Conservation (phyloP, 1,140 invertebrate species). For the Zelostemma sp. region DNA sequence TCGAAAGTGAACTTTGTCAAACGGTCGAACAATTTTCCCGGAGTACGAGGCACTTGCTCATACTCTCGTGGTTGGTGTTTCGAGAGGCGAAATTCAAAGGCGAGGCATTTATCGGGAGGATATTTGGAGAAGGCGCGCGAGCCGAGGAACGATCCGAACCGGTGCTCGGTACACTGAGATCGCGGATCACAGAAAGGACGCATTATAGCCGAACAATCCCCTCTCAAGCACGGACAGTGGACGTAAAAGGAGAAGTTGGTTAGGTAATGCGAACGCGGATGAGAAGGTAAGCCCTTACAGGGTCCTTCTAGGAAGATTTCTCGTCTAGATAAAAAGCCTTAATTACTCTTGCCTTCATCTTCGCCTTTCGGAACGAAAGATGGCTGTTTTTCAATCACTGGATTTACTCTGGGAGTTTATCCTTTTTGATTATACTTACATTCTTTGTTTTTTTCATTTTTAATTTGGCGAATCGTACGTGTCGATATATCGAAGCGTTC, state of each 20-base stretch:
- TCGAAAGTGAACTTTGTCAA: constrained; percentile 9
- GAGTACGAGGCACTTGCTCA: too few relatives aligned
- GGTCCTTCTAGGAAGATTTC: constrained; percentile 18
- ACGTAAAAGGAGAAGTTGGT: constrained; percentile 65
- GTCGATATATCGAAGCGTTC: too few relatives aligned
- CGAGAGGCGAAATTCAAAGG: neutral
- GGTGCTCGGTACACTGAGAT: constrained; percentile 43
- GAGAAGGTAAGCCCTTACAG: constrained; percentile 45
- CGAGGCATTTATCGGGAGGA: too few relatives aligned
- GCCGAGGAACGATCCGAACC: constrained; percentile 34
- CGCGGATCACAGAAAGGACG: constrained; percentile 49
- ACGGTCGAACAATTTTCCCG: neutral
- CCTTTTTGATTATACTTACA: too few relatives aligned
- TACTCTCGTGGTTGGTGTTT: too few relatives aligned
- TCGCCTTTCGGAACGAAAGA: too few relatives aligned
- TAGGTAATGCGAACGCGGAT: constrained; percentile 51
- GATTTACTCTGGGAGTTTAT: too few relatives aligned
- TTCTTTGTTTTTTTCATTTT: too few relatives aligned
- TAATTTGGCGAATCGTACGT: too few relatives aligned
- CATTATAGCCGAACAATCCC: constrained; percentile 54
- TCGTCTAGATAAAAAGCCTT: constrained; percentile 23
- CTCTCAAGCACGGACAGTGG: constrained; percentile 48
- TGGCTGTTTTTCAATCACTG: too few relatives aligned
- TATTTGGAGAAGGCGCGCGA: too few relatives aligned
- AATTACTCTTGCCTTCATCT: too few relatives aligned